Evolutionary conservation across 2,113 vertebrate species (phyloP), one percentile per base, ranked within the genome.

Genomic region (Bostrychus sinensis): DNA sequence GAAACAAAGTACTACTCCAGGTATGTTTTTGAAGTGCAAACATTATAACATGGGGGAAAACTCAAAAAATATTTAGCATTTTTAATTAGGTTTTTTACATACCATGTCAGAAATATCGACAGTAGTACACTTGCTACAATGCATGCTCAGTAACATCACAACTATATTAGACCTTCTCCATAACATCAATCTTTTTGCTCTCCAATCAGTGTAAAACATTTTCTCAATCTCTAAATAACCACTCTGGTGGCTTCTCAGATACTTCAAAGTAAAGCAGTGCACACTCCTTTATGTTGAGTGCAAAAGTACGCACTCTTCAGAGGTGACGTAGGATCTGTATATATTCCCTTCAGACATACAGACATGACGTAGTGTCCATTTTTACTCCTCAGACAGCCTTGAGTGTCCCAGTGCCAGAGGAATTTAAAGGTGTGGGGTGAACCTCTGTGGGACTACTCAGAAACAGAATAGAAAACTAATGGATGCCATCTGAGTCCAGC

Each of bases 391-490:
- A 16, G 56, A 64, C 45, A 34, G 26, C 51, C 48, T 37, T 34
- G 30, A 53, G 64, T 56, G 64, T 78, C 14, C 57, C 36, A 12
- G 13, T 73, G 37, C 72, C 60, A 59, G 3, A 60, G 34, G 56
- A 55, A 61, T 73, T 74, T 81, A 55, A 65, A 74, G 63, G 68
- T 72, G 32, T 59, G 48, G 17, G 64, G 69, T 55, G 63, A 73
- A 77, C 62, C 72, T 75, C 65, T 28, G 17, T 32, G 73, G 73
- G 57, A 70, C 65, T 12, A 43, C 69, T 72, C 62, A 75, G 67
- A 26, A 20, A 70, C 75, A 67, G 28, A 50, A 58, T 55, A 20
- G 72, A 75, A 80, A 84, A 79, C 51, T 72, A 87, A 85, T 81
- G 72, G 78, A 71, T 84, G 62, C 50, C 64, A 78, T 78, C 77